These are phyloP conservation scores for Macroramphosus scolopax DNA, from an alignment of 2,797 vertebrate genomes.

Conservation along the genomic window DNA sequence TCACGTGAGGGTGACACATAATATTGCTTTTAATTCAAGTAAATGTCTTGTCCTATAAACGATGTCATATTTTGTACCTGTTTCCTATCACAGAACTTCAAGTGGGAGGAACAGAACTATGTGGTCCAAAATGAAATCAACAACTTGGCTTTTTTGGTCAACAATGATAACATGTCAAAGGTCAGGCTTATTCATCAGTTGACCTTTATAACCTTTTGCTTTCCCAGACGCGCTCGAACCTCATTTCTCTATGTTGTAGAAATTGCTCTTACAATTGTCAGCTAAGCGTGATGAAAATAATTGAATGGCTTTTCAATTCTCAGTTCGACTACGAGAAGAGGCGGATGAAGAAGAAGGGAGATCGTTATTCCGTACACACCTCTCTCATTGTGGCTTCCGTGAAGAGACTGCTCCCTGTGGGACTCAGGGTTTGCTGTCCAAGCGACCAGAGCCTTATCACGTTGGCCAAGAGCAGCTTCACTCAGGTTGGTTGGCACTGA, in stretches of 20 bases:
- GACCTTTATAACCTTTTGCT: no score
- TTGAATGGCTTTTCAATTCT: conserved; percentile 8
- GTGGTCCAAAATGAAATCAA: conserved; percentile 96
- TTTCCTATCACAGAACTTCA: conserved; percentile 86
- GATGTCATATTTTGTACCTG: not conserved
- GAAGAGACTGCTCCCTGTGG: conserved; percentile 89
- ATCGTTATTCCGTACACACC: conserved; percentile 89
- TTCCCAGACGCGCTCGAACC: no score
- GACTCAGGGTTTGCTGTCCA: conserved; percentile 86
- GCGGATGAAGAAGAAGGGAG: conserved; percentile 87
- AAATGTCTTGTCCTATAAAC: not conserved
- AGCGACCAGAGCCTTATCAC: conserved; percentile 85
- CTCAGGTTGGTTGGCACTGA: conserved; percentile 76
- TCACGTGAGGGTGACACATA: conserved; percentile 80
- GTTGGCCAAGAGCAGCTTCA: conserved; percentile 85
- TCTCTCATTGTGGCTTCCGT: conserved; percentile 90
- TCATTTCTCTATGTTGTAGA: no score
- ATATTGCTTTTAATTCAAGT: conserved; percentile 5
- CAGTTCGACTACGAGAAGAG: conserved; percentile 84
- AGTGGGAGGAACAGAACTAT: conserved; percentile 96
- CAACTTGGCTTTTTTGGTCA: conserved; percentile 90
- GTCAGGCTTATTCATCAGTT: conserved; percentile 61
- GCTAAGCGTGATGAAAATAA: not conserved
- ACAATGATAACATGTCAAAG: conserved; percentile 85
- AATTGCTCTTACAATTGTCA: not conserved